Evolutionary conservation across 2,113 vertebrate genomes (phyloP).

Genomic region (Centrocercus urophasianus): DNA sequence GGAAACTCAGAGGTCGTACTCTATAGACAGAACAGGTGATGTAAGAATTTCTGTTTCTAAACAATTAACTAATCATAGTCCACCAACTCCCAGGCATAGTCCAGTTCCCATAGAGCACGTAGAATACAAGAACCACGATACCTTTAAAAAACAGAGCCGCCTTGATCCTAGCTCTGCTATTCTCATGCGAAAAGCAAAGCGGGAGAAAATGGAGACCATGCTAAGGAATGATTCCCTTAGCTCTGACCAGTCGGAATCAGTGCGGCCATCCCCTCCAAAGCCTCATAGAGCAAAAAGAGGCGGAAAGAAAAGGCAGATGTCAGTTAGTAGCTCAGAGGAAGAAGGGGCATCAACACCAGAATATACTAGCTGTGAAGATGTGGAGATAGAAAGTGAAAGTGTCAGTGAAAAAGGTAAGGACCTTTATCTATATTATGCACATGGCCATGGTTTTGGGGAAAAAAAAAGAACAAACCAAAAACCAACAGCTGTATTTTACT

Average conservation of each 20-base stretch:
- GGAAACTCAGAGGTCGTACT: conserved; percentile 86
- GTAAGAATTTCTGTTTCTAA: conserved; percentile 78
- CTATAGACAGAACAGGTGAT: conserved; percentile 90
- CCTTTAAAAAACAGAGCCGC: conserved; percentile 86
- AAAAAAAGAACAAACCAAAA: not conserved
- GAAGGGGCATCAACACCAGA: conserved; percentile 98
- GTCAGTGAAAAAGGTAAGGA: conserved; percentile 97
- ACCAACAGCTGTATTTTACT: conserved; percentile 21
- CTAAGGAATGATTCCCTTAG: conserved; percentile 97
- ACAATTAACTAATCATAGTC: conserved; percentile 79
- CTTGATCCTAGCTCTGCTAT: conserved; percentile 85
- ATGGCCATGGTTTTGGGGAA: conserved; percentile 53
- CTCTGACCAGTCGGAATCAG: conserved; percentile 96
- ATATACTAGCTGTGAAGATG: conserved; percentile 99
- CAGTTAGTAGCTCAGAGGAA: conserved; percentile 99
- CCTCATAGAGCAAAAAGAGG: conserved; percentile 91
- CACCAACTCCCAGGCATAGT: conserved; percentile 80
- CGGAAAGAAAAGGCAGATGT: conserved; percentile 96
- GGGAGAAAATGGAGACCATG: conserved; percentile 92
- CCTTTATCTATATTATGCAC: conserved; percentile 56
- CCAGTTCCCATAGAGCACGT: conserved; percentile 74
- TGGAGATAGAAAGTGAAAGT: conserved; percentile 96
- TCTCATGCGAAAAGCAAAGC: conserved; percentile 85
- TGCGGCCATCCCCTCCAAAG: conserved; percentile 93
- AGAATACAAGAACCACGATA: conserved; percentile 86